Evolutionary conservation across 2,888 invertebrate species (phyloP).

Genomic region (Habrosyne pyritoides): DNA sequence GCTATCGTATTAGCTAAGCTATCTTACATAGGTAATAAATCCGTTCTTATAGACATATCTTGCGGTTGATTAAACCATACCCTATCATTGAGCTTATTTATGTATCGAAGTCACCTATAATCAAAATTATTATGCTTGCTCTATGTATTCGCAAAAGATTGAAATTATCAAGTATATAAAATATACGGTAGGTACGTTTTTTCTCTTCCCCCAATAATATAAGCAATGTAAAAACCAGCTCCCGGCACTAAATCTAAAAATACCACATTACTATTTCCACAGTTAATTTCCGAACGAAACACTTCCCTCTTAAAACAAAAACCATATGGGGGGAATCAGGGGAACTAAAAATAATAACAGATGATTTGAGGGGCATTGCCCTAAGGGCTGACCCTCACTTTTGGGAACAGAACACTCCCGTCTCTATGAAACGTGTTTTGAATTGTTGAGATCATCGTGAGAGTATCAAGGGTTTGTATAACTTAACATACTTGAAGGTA

Average conservation of each 20-base stretch:
- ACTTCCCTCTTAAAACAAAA: conserved; percentile 1
- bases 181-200: no score
- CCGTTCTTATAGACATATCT: no score
- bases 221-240: background rate
- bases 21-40: no score
- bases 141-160: no score
- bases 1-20: no score
- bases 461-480: conserved; percentile 25
- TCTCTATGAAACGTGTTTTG: conserved; percentile 46
- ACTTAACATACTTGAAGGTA: conserved; percentile 3
- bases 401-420: conserved; percentile 11
- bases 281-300: background rate
- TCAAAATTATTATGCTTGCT: no score
- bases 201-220: background rate
- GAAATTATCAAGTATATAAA: no score
- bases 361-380: conserved; percentile 43
- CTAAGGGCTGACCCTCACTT: conserved; percentile 26
- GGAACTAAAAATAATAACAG: conserved; percentile 41
- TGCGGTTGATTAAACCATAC: no score
- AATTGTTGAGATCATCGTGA: conserved; percentile 30
- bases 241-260: background rate
- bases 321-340: conserved; percentile 2
- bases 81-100: no score
- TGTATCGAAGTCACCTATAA: no score
- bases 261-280: background rate